Evolutionary conservation across 2,113 vertebrate genomes (phyloP).

Genomic region (Scartelaos histophorus): DNA sequence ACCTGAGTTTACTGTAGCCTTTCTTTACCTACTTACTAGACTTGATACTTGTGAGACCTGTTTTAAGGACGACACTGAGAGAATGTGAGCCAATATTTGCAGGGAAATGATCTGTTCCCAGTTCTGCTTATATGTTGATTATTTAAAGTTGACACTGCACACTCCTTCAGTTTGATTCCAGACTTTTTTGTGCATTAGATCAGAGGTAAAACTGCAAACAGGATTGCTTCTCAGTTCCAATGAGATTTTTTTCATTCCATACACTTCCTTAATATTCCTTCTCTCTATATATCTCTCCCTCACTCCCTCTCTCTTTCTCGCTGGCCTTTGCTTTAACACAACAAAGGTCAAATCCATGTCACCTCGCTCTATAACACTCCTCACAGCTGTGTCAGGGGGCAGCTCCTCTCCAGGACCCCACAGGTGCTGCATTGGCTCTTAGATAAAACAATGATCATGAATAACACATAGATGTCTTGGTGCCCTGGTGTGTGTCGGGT

Average conservation of each 20-base stretch:
- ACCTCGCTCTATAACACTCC: slow-evolving; percentile 37
- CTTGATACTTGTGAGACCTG: not conserved
- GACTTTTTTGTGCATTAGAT: not conserved
- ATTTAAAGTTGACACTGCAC: not conserved
- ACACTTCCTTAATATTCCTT: not conserved
- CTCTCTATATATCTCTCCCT: not conserved
- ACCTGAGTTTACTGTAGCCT: slow-evolving; percentile 1
- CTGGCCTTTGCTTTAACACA: slow-evolving; percentile 31
- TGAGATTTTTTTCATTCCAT: slow-evolving; percentile 7
- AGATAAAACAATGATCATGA: slow-evolving; percentile 18
- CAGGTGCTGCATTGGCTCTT: slow-evolving; percentile 18
- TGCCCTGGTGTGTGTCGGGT: not conserved
- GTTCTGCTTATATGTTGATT: not conserved
- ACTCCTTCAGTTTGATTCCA: not conserved
- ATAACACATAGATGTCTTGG: not conserved
- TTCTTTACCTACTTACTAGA: not conserved
- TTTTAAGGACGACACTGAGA: not conserved
- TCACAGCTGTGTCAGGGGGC: slow-evolving; percentile 48
- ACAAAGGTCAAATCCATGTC: slow-evolving; percentile 48
- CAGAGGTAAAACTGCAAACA: not conserved
- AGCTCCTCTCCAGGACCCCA: slow-evolving; percentile 32
- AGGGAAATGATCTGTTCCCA: slow-evolving; percentile 21
- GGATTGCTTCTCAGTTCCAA: not conserved
- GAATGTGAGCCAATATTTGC: slow-evolving; percentile 13
- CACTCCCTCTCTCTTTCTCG: not conserved